Conservation (phyloP, 53 echinoderm and acorn worm genomes). For the Crossaster papposus region DNA sequence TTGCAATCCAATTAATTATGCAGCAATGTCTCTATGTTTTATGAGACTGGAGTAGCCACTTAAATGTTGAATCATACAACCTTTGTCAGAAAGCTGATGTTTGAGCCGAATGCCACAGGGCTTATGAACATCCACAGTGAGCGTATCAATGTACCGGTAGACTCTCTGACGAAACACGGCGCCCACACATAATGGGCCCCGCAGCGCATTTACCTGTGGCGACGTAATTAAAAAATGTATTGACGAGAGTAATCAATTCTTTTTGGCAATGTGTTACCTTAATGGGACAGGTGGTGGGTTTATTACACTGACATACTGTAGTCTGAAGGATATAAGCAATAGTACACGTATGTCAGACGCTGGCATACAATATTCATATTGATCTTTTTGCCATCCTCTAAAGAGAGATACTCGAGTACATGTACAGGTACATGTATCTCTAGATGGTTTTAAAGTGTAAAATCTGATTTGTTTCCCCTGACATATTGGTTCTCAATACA, state of each 20-base stretch:
- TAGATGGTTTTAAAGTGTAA: too few species aligned
- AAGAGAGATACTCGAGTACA: not conserved
- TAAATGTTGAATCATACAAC: not conserved
- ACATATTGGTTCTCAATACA: too few species aligned
- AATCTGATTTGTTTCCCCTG: too few species aligned
- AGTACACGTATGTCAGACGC: slow-evolving; percentile 9
- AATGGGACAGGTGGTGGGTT: slow-evolving; percentile 53
- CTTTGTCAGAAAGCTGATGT: not conserved
- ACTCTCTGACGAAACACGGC: not conserved
- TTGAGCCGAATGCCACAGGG: not conserved
- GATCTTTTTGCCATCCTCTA: not conserved
- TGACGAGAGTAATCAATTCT: slow-evolving; percentile 53
- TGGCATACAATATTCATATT: slow-evolving; percentile 17
- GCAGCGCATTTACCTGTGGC: slow-evolving; percentile 43
- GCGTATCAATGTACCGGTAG: too few species aligned
- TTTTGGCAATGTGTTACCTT: slow-evolving; percentile 38
- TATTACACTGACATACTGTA: not conserved
- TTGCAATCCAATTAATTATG: slow-evolving; percentile 6
- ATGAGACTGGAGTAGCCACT: not conserved
- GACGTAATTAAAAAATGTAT: slow-evolving; percentile 57
- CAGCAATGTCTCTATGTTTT: not conserved
- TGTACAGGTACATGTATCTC: not conserved
- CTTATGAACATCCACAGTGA: not conserved
- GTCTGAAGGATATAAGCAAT: slow-evolving; percentile 29
- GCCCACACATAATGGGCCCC: not conserved